Conservation (phyloP, 2,888 invertebrate species). For the Petrolisthes cinctipes region DNA sequence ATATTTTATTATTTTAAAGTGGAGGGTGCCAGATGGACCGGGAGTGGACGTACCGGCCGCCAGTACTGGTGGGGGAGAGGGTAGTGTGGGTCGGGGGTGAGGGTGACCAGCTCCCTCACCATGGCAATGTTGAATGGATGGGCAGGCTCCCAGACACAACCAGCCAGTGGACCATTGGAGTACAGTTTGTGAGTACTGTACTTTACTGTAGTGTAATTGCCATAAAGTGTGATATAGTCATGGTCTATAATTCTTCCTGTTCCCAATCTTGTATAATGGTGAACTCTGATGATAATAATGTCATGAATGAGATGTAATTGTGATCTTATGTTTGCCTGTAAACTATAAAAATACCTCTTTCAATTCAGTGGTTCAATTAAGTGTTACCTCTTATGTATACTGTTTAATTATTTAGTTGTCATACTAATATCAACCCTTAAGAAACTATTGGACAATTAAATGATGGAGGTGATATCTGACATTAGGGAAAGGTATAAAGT, state of each 20-base stretch:
- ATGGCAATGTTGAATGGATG: constrained; percentile 46
- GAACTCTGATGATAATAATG: no score
- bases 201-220: neutral
- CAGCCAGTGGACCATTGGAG: constrained; percentile 41
- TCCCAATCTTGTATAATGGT: no score
- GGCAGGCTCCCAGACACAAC: constrained; percentile 42
- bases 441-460: no score
- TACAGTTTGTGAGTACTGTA: constrained; percentile 44
- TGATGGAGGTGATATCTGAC: no score
- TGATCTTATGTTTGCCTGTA: no score
- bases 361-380: no score
- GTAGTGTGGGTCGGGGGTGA: constrained; percentile 48
- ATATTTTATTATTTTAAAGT: neutral
- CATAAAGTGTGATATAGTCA: neutral
- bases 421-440: no score
- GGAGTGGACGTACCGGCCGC: constrained; percentile 54
- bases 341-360: no score
- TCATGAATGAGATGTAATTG: no score
- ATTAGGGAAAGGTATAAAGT: no score
- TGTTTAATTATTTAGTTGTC: no score
- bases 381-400: no score
- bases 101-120: constrained; percentile 29
- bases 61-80: constrained; percentile 50
- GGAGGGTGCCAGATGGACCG: constrained; percentile 39
- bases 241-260: neutral